phyloP scores from a whole-genome alignment of 2,888 invertebrate species.

The Scaptomyza caliginosa region DNA sequence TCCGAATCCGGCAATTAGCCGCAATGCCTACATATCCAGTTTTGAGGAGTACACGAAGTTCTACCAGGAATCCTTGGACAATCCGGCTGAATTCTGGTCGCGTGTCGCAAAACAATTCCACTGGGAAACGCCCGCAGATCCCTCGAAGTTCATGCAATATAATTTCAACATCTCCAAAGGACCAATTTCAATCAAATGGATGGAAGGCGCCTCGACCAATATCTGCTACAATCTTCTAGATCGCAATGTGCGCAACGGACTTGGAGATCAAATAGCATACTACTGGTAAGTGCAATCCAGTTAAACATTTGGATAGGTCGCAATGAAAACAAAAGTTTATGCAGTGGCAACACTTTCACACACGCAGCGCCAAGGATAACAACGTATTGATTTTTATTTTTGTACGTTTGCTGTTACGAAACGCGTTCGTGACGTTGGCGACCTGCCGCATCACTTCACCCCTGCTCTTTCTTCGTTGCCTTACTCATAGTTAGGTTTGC shows the following conservation, averaged over 20 bases:
- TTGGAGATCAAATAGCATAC: slow-evolving; percentile 95
- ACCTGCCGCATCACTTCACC: slow-evolving; percentile 9
- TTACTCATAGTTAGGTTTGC: slow-evolving; percentile 1
- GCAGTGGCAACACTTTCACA: neutral
- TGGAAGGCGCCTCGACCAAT: slow-evolving; percentile 97
- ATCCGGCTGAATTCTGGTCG: slow-evolving; percentile 96
- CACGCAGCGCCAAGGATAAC: slow-evolving; percentile 32
- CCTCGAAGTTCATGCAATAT: slow-evolving; percentile 92
- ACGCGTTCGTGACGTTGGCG: slow-evolving; percentile 45
- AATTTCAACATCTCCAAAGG: slow-evolving; percentile 96
- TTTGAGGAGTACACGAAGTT: slow-evolving; percentile 92
- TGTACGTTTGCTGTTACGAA: slow-evolving; percentile 48
- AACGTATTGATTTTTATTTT: slow-evolving; percentile 50
- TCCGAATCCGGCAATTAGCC: slow-evolving; percentile 86
- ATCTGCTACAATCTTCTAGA: slow-evolving; percentile 98
- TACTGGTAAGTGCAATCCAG: slow-evolving; percentile 91
- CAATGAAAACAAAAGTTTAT: slow-evolving; percentile 67
- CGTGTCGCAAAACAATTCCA: slow-evolving; percentile 96
- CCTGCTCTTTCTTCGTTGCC: slow-evolving; percentile 6
- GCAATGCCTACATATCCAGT: slow-evolving; percentile 88
- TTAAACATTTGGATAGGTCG: slow-evolving; percentile 41
- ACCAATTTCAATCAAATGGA: slow-evolving; percentile 95
- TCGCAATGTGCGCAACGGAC: slow-evolving; percentile 93
- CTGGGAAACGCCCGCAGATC: slow-evolving; percentile 92
- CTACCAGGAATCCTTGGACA: slow-evolving; percentile 93